These are phyloP conservation scores for Amphipyra tragopoginis DNA, from an alignment of 2,888 invertebrate genomes.

Conservation along the genomic window DNA sequence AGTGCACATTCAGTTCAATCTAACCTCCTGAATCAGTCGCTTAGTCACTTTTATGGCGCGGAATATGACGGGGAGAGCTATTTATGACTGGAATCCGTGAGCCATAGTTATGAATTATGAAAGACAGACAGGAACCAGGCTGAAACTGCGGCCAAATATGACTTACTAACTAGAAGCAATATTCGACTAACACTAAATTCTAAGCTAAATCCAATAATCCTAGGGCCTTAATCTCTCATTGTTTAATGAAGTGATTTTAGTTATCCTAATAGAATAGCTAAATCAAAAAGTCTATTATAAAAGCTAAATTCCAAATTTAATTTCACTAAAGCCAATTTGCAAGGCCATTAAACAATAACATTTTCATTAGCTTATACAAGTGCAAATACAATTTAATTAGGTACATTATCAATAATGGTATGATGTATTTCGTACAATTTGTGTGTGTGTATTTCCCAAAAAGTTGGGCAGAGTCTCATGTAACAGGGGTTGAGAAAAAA, in stretches of 20 bases:
- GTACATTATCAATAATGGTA: neutral
- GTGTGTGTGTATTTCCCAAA: too few relatives aligned
- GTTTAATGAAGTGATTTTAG: too few relatives aligned
- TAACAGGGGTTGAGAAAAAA: too few relatives aligned
- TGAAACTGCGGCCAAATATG: neutral
- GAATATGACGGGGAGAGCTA: neutral
- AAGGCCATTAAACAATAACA: conserved; percentile 23
- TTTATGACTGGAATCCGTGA: neutral
- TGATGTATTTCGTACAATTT: neutral
- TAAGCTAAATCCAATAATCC: too few relatives aligned
- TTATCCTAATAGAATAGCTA: too few relatives aligned
- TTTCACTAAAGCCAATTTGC: conserved; percentile 12
- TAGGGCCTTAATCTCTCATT: too few relatives aligned
- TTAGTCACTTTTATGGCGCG: conserved; percentile 1
- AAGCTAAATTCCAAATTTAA: conserved; percentile 16
- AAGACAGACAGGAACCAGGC: neutral
- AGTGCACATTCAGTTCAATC: neutral
- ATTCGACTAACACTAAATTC: too few relatives aligned
- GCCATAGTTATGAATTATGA: neutral
- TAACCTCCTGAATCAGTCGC: neutral
- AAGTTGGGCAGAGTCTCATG: too few relatives aligned
- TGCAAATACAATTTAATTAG: conserved; percentile 8
- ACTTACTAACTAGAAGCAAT: too few relatives aligned
- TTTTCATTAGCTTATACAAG: conserved; percentile 6
- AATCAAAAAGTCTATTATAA: neutral